These are phyloP conservation scores for Petromus typicus DNA, from an alignment of 2,113 vertebrate genomes.

Conservation along the genomic window DNA sequence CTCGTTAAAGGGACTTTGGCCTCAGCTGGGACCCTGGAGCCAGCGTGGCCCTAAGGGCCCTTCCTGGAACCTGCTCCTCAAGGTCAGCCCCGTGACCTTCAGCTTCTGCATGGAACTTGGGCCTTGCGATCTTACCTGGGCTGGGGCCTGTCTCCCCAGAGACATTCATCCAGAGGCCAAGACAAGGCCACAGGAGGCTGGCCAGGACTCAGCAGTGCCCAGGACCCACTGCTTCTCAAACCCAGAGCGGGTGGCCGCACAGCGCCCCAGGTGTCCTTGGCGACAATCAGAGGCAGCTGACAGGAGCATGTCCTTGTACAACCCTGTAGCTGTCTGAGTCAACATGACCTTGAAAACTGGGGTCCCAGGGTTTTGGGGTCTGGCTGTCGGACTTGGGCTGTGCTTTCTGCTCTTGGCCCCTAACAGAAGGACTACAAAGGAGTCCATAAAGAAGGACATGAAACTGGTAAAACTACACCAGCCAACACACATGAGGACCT, in stretches of 20 bases:
- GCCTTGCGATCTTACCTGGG: not conserved
- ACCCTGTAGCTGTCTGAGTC: rapidly evolving
- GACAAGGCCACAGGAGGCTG: not conserved
- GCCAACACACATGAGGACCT: rapidly evolving
- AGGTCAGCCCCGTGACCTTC: not conserved
- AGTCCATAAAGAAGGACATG: not conserved
- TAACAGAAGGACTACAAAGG: not conserved
- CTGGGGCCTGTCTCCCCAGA: not conserved
- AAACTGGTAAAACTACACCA: rapidly evolving
- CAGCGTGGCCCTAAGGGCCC: not conserved
- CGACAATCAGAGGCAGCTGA: not conserved
- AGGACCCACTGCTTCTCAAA: not conserved
- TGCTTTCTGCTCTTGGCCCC: not conserved
- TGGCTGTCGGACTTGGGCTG: not conserved
- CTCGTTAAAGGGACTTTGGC: not conserved
- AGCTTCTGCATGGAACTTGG: rapidly evolving
- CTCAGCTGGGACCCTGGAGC: not conserved
- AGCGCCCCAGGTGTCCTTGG: not conserved
- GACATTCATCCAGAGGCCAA: not conserved
- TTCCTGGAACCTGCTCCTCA: not conserved
- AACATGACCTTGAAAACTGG: not conserved
- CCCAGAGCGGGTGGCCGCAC: no score
- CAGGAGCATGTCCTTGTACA: not conserved
- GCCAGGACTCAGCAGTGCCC: no score
- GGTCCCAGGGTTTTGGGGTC: not conserved